Base-by-base conservation (phyloP, 2,888 invertebrate species). In the Nomada fucata region DNA sequence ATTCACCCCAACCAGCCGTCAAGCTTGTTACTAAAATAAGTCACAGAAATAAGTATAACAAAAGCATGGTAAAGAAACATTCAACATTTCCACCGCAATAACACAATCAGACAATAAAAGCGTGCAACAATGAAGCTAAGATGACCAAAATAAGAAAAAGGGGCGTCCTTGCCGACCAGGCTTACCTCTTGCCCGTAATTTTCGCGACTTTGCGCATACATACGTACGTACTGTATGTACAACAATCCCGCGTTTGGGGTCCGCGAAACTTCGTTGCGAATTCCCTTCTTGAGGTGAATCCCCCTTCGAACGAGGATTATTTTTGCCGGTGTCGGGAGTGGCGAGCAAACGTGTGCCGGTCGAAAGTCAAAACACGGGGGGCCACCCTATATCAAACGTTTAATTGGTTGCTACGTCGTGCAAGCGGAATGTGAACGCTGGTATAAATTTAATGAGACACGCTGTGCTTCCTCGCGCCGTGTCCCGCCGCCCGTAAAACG, bases 361-460 rank as follows among this genome's bases (percentile, higher is more conserved):
- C 60, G 67, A 84, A 84, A 85, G 83, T 86, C 83, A 86, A 86
- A 86, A 88, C 77, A 86, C 63, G 50, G 77, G 55, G 77, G 59
- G 18, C 65, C 75, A 74, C 63, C 70, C 76, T 82, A 85, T 85
- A 89, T 89, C 86, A 85, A 86, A 85, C 72, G 78, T 85, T 90
- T 88, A 90, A 90, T 89, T 89, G 88, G 85, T 57, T 75, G 84
- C 78, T 76, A 75, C 86, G 72, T 83, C 79, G 83, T 64, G 63
- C 23, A 78, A 47, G 61, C 76, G 81, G 85, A 82, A 79, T 82
- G 81, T 68, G 84, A 87, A 86, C 82, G 82, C 65, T 65, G 57
- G 61, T 77, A 82, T 88, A 86, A 89, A 90, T 90, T 85, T 81
- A 84, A 88, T 77, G 77, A 76, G 85, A 86, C 84, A 82, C 68